Conservation (phyloP, 1,140 invertebrate species). For the Planococcus citri region DNA sequence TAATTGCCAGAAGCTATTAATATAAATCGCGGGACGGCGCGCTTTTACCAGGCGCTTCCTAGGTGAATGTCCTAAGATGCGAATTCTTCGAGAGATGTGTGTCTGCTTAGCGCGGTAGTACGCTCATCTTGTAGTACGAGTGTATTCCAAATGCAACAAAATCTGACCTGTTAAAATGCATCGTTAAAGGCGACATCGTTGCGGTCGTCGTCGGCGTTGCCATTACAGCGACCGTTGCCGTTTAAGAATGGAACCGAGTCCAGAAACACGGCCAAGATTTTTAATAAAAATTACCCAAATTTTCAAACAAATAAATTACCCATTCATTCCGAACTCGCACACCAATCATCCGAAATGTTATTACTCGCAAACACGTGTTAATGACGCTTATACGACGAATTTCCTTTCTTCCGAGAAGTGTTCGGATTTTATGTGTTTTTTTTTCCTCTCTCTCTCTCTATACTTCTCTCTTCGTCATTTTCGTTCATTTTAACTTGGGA, state of each 20-base stretch:
- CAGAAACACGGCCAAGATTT: not conserved
- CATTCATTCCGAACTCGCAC: not conserved
- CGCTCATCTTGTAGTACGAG: too few species aligned
- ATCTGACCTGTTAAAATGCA: conserved; percentile 3
- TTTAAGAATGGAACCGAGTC: too few species aligned
- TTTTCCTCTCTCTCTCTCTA: too few species aligned
- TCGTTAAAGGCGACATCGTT: not conserved
- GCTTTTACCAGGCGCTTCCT: not conserved
- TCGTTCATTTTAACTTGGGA: too few species aligned
- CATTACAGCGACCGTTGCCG: too few species aligned
- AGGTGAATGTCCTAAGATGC: not conserved
- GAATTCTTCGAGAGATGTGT: not conserved
- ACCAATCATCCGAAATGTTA: not conserved
- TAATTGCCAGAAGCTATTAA: conserved; percentile 7
- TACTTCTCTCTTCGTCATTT: too few species aligned
- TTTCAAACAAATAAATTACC: not conserved
- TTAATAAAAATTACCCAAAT: not conserved
- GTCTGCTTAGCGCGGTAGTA: too few species aligned
- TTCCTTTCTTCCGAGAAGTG: too few species aligned
- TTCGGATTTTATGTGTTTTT: too few species aligned
- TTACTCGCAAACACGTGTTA: not conserved
- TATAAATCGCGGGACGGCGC: conserved; percentile 5
- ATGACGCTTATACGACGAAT: not conserved
- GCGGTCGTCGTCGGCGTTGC: too few species aligned
- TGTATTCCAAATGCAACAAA: not conserved